Evolutionary conservation across 2,797 vertebrate genomes (phyloP), one percentile per base, ranked within the genome.

Genomic region (Sphenopsis melanotis): DNA sequence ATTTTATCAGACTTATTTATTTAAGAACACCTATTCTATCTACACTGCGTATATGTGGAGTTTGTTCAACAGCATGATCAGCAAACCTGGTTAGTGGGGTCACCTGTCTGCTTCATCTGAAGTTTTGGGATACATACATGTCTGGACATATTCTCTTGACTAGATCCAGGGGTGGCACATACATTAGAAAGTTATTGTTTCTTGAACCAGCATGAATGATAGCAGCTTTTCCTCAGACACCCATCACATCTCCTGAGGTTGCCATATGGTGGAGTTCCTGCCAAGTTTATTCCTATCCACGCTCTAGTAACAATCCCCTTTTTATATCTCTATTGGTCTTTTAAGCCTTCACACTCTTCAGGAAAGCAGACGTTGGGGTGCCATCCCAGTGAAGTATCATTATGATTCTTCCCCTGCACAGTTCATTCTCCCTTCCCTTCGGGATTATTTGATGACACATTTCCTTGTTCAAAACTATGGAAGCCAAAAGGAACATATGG

Each of bases 401-500:
- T 87, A 87, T 34, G 22, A 78, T 84, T 87, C 77, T 79, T 90
- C 30, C 37, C 57, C 59, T 85, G 77, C 47, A 68, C 70, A 56
- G 78, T 79, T 82, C 84, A 74, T 83, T 95, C 70, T 69, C 50
- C 39, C 20, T 80, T 94, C 52, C 34, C 83, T 93, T 87, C 0
- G 0, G 75, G 78, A 85, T 86, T 95, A 95, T 96, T 94, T 96
- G 87, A 91, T 96, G 94, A 95, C 92, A 95, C 92, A 93, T 92
- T 95, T 96, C 90, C 94, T 93, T 92, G 84, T 64, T 78, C 91
- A 83, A 85, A 85, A 80, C 39, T 71, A 61, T 96, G 94, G 81
- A 91, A 96, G 87, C 86, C 84, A 94, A 89, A 68, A 95, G 91
- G 94, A 95, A 89, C 95, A 96, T 96, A 95, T 94, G 93, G 84